These are phyloP conservation scores for Pachyramphus minor DNA, from an alignment of 2,113 vertebrate genomes.

Conservation along the genomic window DNA sequence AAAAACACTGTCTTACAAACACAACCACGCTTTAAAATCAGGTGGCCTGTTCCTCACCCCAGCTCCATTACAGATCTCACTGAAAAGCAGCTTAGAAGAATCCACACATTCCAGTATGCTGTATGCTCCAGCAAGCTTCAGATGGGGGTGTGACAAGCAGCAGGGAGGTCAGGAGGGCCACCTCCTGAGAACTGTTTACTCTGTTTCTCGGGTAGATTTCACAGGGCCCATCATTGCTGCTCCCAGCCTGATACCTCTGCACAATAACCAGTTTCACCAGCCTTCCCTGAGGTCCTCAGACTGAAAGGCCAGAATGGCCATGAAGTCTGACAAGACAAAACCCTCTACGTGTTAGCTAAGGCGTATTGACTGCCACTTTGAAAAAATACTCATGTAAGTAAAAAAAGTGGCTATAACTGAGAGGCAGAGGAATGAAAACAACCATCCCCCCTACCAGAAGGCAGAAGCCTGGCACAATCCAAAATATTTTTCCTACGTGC, in stretches of 20 bases:
- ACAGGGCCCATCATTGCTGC: fast-evolving
- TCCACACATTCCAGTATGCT: background rate
- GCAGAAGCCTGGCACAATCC: background rate
- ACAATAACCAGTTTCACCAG: background rate
- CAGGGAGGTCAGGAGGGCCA: background rate
- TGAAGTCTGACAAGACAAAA: background rate
- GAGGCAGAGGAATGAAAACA: background rate
- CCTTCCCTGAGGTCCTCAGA: background rate
- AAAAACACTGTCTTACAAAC: background rate
- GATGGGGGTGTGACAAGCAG: background rate
- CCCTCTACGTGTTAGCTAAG: background rate
- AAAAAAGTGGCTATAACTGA: background rate
- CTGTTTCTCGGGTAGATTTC: background rate
- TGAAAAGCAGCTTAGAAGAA: background rate
- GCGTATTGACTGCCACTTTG: background rate
- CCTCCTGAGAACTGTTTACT: background rate
- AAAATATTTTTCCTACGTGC: background rate
- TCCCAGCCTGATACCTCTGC: background rate
- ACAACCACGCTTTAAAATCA: background rate
- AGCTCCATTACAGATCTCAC: background rate
- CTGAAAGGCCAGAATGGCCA: background rate
- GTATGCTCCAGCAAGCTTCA: background rate
- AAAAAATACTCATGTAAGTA: background rate
- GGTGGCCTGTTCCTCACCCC: background rate
- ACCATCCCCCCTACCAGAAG: background rate